Conservation (phyloP, 1,140 invertebrate genomes). For the Prorops nasuta region DNA sequence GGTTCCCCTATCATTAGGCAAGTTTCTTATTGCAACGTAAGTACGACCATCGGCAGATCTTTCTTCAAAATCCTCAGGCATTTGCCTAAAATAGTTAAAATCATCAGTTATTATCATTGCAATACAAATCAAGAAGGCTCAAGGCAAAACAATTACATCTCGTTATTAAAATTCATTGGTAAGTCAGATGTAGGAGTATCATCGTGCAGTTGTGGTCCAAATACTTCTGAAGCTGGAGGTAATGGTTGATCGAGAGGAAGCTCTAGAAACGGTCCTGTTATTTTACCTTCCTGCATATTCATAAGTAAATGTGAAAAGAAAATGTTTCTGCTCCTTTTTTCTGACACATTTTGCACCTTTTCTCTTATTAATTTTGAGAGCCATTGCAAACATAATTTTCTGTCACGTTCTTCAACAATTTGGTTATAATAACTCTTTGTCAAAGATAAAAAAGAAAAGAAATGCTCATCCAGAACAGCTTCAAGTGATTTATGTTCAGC, state of each 20-base stretch:
- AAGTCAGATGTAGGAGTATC: neutral
- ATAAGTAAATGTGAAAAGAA: conserved; percentile 46
- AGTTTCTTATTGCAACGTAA: conserved; percentile 44
- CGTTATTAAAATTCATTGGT: too few relatives aligned
- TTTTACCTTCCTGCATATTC: conserved; percentile 41
- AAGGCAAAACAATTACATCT: too few relatives aligned
- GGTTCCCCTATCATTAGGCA: conserved; percentile 45
- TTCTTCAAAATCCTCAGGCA: conserved; percentile 21
- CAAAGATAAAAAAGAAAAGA: conserved; percentile 46
- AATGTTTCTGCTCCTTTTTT: conserved; percentile 47
- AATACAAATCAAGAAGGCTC: too few relatives aligned
- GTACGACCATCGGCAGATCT: conserved; percentile 39
- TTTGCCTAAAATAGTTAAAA: conserved; percentile 23
- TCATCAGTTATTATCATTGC: too few relatives aligned
- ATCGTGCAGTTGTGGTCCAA: conserved; percentile 10
- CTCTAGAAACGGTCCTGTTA: conserved; percentile 39
- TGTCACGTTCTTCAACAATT: conserved; percentile 22
- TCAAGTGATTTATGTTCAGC: conserved; percentile 34
- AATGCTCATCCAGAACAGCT: conserved; percentile 49
- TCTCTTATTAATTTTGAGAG: conserved; percentile 44
- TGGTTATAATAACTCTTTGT: conserved; percentile 36
- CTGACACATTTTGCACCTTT: conserved; percentile 30
- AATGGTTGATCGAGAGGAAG: conserved; percentile 36
- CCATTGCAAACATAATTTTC: conserved; percentile 35
- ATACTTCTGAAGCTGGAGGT: conserved; percentile 33